Evolutionary conservation across 2,888 invertebrate genomes (phyloP).

Genomic region (Aethes cnicana): DNA sequence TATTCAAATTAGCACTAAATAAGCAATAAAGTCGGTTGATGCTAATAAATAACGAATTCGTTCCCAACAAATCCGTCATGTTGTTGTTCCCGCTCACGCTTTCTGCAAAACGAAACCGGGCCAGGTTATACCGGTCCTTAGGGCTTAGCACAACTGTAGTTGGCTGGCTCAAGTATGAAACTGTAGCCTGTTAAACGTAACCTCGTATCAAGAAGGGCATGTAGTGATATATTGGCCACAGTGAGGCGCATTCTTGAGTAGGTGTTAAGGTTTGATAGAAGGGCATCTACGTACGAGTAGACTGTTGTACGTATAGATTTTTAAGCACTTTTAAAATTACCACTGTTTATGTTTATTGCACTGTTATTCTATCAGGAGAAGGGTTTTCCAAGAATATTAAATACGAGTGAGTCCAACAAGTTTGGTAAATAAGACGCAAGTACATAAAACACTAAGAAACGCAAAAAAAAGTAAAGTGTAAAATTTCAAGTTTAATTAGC

Average conservation of each 20-base stretch:
- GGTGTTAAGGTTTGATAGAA: too few relatives aligned
- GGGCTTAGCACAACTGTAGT: constrained; percentile 34
- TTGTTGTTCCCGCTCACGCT: constrained; percentile 48
- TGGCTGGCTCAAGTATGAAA: constrained; percentile 32
- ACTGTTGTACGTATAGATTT: too few relatives aligned
- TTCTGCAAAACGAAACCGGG: constrained; percentile 56
- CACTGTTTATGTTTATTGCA: too few relatives aligned
- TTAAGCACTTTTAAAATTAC: too few relatives aligned
- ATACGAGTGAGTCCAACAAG: too few relatives aligned
- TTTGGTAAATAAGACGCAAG: too few relatives aligned
- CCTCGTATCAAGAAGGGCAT: constrained; percentile 33
- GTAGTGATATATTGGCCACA: constrained; percentile 15
- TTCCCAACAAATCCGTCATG: constrained; percentile 58
- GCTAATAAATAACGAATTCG: constrained; percentile 44
- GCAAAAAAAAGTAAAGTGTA: too few relatives aligned
- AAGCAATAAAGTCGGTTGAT: constrained; percentile 36
- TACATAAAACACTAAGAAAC: too few relatives aligned
- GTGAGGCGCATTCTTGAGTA: neutral
- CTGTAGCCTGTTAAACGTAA: constrained; percentile 34
- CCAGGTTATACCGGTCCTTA: constrained; percentile 54
- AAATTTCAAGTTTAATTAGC: too few relatives aligned
- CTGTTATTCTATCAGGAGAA: too few relatives aligned
- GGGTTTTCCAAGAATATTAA: too few relatives aligned
- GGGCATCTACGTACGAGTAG: too few relatives aligned
- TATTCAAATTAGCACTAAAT: constrained; percentile 38